phyloP scores from a whole-genome alignment of 2,888 invertebrate genomes.

The Amiota mariae region DNA sequence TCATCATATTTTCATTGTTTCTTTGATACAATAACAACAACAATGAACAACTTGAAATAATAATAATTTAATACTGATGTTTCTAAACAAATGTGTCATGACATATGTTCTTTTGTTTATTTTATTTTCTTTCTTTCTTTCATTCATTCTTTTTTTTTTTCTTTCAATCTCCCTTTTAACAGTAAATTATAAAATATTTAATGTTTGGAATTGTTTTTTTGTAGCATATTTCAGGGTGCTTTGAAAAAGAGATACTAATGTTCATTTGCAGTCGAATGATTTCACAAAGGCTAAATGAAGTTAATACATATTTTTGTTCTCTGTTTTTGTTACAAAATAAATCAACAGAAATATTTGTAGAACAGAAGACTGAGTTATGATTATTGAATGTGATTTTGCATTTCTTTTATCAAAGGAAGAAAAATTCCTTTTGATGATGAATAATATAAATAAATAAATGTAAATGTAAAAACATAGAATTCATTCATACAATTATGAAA shows the following conservation, averaged over 20 bases:
- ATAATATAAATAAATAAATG: too few species aligned
- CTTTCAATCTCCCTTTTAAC: not conserved
- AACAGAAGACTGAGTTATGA: too few species aligned
- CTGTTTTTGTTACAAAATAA: too few species aligned
- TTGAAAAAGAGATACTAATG: not conserved
- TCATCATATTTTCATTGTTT: not conserved
- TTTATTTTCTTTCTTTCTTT: too few species aligned
- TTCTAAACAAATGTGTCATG: constrained; percentile 6
- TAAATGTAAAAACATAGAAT: too few species aligned
- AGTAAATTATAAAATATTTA: constrained; percentile 8
- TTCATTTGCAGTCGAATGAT: not conserved
- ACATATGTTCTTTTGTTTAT: constrained; percentile 6
- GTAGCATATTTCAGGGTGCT: not conserved
- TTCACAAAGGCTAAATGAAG: not conserved
- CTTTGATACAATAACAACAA: not conserved
- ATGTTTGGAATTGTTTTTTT: not conserved
- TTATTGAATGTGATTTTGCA: too few species aligned
- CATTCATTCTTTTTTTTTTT: too few species aligned
- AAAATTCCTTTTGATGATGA: too few species aligned
- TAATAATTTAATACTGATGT: constrained; percentile 14
- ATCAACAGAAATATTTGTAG: too few species aligned
- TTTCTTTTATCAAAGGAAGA: too few species aligned
- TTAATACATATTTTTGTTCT: too few species aligned
- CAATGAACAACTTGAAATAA: not conserved
- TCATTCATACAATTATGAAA: too few species aligned